Evolutionary conservation across 2,888 invertebrate species (phyloP), one percentile per base, ranked within the genome.

Genomic region (Volucella inflata): DNA sequence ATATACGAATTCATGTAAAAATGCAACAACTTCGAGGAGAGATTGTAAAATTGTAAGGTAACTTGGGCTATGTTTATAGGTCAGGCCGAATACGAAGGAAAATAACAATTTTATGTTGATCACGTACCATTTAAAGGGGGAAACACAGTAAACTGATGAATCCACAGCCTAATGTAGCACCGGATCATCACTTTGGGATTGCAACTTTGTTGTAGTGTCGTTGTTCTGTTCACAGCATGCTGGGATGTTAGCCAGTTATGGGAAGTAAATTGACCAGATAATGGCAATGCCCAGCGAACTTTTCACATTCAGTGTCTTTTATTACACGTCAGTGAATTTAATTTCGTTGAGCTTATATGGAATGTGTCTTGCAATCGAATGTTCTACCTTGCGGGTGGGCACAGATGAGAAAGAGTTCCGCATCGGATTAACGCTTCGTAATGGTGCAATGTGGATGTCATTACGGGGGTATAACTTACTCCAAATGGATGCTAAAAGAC

Each of bases 41-140:
- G 59, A 62, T 50, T 51, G 48, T 11, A 60, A 65, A 21, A 60
- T 44, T 46, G 12, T 57, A 46, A 64, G 59, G 65, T 72, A 78
- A 84, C 79, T 79, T 79, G 68, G 74, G 6, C 68, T 53, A 75
- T 75, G 79, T 79, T 84, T 79, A 84, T 84, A 75, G 79, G 83
- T 84, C 75, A 79, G 70, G 30, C 42, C 74, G 48, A 6, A 6
- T 30, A 30, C 30, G 65, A 50, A 51, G 50, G 42, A 36, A 55
- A 17, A 72, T 16, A 48, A 17, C 42, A 64, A 60, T 21, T 21
- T 38, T 30, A 60, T 57, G 65, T 55, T 67, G 78, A 78, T 74
- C 72, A 83, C 83, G 74, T 79, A 70, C 57, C 68, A 55, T 40
- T 60, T 30, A 10, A 21, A 67, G n/a, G 46, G 44, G 68, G 14